Conservation (phyloP, 2,797 vertebrate genomes). For the Amblyraja radiata region DNA sequence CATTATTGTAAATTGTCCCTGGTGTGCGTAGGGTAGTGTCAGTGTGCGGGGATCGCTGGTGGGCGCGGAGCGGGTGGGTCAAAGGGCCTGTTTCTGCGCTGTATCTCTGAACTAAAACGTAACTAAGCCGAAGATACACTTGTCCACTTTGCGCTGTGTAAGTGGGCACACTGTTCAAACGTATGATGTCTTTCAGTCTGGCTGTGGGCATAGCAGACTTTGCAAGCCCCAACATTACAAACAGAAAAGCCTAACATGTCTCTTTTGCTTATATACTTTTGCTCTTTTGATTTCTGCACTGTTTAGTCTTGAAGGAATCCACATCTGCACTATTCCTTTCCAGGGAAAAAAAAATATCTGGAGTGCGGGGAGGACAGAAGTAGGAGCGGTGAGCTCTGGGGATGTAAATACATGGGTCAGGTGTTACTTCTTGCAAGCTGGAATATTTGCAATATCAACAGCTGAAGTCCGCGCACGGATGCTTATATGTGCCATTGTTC, state of each 20-base stretch:
- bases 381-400: neutral
- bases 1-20: too few species aligned
- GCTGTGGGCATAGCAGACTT: neutral
- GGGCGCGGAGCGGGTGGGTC: too few species aligned
- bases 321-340: neutral
- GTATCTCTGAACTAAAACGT: too few species aligned
- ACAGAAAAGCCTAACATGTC: neutral
- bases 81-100: too few species aligned
- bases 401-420: neutral
- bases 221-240: neutral
- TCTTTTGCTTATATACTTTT: neutral
- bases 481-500: too few species aligned
- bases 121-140: too few species aligned
- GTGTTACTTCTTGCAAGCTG: too few species aligned
- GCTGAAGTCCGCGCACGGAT: neutral
- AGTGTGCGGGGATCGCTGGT: too few species aligned
- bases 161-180: neutral
- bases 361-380: too few species aligned
- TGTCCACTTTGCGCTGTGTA: neutral
- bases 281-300: conserved; percentile 7
- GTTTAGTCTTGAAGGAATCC: conserved; percentile 5
- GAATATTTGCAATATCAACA: neutral
- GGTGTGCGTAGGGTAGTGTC: too few species aligned
- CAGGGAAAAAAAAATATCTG: neutral
- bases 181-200: neutral